These are phyloP conservation scores for Drosophila subpulchrella DNA, from an alignment of 1,140 invertebrate genomes.

Conservation along the genomic window DNA sequence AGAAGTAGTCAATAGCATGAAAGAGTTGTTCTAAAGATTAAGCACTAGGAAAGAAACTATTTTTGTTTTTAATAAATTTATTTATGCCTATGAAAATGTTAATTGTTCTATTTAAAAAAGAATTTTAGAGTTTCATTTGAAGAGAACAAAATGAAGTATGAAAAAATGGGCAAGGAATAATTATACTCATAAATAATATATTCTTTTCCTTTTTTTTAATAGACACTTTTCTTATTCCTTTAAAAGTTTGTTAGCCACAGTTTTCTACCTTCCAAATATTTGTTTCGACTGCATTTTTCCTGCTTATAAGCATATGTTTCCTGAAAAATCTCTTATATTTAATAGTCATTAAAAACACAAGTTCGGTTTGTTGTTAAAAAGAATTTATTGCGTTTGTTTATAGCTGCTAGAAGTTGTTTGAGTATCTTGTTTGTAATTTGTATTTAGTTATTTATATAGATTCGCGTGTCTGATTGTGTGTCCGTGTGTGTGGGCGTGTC, in stretches of 20 bases:
- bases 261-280: too few relatives aligned
- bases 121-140: too few relatives aligned
- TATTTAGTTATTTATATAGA: slow-evolving; percentile 41
- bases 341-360: background rate
- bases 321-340: too few relatives aligned
- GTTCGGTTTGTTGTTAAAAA: slow-evolving; percentile 49
- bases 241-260: too few relatives aligned
- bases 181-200: too few relatives aligned
- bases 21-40: background rate
- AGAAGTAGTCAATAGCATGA: slow-evolving; percentile 50
- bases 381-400: slow-evolving; percentile 67
- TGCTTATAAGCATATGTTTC: too few relatives aligned
- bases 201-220: too few relatives aligned
- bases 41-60: background rate
- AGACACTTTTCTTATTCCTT: too few relatives aligned
- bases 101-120: too few relatives aligned
- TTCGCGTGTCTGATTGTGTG: slow-evolving; percentile 34
- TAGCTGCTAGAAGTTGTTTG: slow-evolving; percentile 63
- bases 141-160: too few relatives aligned
- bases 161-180: too few relatives aligned
- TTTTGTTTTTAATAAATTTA: slow-evolving; percentile 11
- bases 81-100: background rate
- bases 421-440: slow-evolving; percentile 63
- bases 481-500: slow-evolving; percentile 26
- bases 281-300: too few relatives aligned